Evolutionary conservation across 2,113 vertebrate species (phyloP).

Genomic region (Bufo gargarizans): DNA sequence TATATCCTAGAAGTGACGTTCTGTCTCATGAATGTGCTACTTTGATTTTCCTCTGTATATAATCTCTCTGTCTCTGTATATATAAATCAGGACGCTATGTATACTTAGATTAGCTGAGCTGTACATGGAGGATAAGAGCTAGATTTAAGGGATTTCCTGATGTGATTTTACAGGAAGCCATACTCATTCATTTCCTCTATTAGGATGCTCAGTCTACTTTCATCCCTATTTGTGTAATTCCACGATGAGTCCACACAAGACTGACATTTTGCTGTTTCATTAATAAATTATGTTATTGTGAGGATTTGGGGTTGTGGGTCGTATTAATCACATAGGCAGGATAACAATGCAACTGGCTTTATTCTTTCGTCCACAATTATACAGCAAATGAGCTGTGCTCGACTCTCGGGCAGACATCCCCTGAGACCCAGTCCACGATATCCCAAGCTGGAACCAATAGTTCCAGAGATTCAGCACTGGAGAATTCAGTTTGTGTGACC

Average conservation of each 20-base stretch:
- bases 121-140: conserved; percentile 36
- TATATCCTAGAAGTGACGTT: conserved; percentile 10
- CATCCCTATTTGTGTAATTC: neutral
- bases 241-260: neutral
- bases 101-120: conserved; percentile 34
- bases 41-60: conserved; percentile 44
- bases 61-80: conserved; percentile 43
- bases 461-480: too few relatives aligned
- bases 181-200: neutral
- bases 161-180: conserved; percentile 32
- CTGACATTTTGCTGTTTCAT: neutral
- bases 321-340: too few relatives aligned
- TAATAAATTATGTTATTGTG: neutral
- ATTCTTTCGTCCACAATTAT: too few relatives aligned
- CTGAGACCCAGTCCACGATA: too few relatives aligned
- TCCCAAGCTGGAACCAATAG: too few relatives aligned
- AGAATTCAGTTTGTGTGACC: too few relatives aligned
- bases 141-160: conserved; percentile 42
- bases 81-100: conserved; percentile 30
- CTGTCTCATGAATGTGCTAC: conserved; percentile 3
- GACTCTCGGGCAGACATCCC: too few relatives aligned
- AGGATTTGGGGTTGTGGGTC: too few relatives aligned
- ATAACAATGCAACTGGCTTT: too few relatives aligned
- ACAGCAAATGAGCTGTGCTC: too few relatives aligned
- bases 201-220: neutral